Evolutionary conservation across 2,797 vertebrate species (phyloP), one percentile per base, ranked within the genome.

Genomic region (Scyliorhinus canicula): DNA sequence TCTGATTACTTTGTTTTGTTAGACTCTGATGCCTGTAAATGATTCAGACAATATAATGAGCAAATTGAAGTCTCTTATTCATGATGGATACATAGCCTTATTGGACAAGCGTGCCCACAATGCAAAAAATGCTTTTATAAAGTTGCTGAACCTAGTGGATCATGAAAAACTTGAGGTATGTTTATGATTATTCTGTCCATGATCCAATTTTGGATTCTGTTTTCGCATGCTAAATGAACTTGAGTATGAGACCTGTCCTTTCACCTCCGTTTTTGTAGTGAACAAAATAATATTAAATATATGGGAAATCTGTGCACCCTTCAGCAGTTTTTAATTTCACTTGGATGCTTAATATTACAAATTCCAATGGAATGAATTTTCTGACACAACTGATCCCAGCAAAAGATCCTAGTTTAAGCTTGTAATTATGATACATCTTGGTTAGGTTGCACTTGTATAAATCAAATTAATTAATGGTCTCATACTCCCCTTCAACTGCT

Each of bases 81-180:
- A 95, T 95, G 98, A 98, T 0, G 98, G 96, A 0, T 97, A 97
- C 50, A 95, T 95, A 0, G 97, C 98, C 40, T 95, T 98, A 95
- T 47, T 93, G 0, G 98, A 98, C 96, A 97, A 97, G 50, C 97
- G 98, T 6, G 98, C 97, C 95, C 97, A 96, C 82, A 98, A 98
- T 0, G 98, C 99, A 0, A 98, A 98, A 44, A 97, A 97, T 88
- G 97, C 97, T 79, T 99, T 99, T 95, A 97, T 97, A 6, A 96
- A 96, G n/a, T 95, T 98, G 12, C 96, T 99, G 77, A 95, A 63
- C 0, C 95, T 98, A 19, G 3, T 98, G 65, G 97, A 97, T 55
- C 95, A 96, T 4, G 96, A 94, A 21, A 96, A 97, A 19, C 95
- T 97, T 84, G 96, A 97, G 98, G 98, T 99, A 97, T 95, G 44